These are phyloP conservation scores for Drosophila falleni DNA, from an alignment of 2,888 invertebrate genomes.

Conservation along the genomic window DNA sequence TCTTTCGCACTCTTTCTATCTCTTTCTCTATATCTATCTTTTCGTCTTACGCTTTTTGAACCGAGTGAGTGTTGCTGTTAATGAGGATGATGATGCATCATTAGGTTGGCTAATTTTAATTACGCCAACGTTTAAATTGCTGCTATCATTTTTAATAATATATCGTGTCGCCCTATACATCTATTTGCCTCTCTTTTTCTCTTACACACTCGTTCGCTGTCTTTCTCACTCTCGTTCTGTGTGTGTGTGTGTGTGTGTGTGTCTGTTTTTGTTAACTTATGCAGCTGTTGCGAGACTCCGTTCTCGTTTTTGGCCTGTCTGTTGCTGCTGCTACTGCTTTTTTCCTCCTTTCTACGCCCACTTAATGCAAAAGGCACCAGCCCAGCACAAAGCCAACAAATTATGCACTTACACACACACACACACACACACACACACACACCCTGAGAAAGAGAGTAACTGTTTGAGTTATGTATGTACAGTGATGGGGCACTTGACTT, in stretches of 20 bases:
- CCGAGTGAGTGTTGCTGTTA: conserved; percentile 33
- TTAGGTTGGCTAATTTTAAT: conserved; percentile 79
- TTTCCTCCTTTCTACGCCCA: not conserved
- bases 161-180: conserved; percentile 35
- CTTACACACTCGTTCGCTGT: conserved; percentile 2
- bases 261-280: conserved; percentile 71
- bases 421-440: conserved; percentile 15
- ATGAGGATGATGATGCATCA: conserved; percentile 75
- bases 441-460: conserved; percentile 16
- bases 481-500: conserved; percentile 65
- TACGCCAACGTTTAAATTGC: conserved; percentile 74
- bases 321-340: conserved; percentile 35
- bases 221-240: conserved; percentile 9
- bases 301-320: conserved; percentile 45
- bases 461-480: conserved; percentile 71
- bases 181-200: conserved; percentile 2
- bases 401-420: conserved; percentile 64
- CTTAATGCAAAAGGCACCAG: conserved; percentile 27
- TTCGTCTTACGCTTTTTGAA: not conserved
- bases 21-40: not conserved
- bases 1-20: not conserved
- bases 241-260: conserved; percentile 14
- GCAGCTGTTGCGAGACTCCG: conserved; percentile 62
- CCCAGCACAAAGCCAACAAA: conserved; percentile 78
- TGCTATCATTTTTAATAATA: conserved; percentile 80